phyloP scores from a whole-genome alignment of 2,113 vertebrate genomes.

The Eclectus roratus region DNA sequence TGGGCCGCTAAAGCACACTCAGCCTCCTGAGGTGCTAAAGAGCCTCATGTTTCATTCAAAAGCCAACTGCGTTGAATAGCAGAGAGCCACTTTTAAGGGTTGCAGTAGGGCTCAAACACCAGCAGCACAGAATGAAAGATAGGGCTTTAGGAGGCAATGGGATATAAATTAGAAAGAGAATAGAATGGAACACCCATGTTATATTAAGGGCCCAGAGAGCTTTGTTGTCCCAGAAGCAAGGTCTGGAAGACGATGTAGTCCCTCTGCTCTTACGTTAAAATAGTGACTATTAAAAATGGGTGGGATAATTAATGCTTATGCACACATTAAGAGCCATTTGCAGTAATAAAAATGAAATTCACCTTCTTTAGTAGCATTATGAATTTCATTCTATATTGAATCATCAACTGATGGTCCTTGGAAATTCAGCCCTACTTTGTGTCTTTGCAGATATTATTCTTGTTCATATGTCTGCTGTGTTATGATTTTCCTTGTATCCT shows the following conservation, averaged over 20 bases:
- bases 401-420: not conserved
- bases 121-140: not conserved
- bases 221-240: not conserved
- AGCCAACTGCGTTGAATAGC: not conserved
- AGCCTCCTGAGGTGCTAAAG: constrained; percentile 36
- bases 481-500: not conserved
- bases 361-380: not conserved
- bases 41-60: constrained; percentile 55
- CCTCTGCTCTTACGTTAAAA: not conserved
- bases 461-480: not conserved
- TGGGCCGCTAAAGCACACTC: constrained; percentile 28
- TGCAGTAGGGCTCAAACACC: not conserved
- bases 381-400: not conserved
- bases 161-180: not conserved
- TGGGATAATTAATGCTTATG: not conserved
- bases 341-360: not conserved
- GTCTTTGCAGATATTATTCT: not conserved
- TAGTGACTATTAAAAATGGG: not conserved
- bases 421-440: not conserved
- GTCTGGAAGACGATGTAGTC: not conserved
- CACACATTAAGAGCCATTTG: not conserved
- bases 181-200: not conserved
- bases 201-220: not conserved
- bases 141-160: not conserved
- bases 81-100: constrained; percentile 1